Conservation (phyloP, 2,113 vertebrate species). For the Lophochroa leadbeateri region DNA sequence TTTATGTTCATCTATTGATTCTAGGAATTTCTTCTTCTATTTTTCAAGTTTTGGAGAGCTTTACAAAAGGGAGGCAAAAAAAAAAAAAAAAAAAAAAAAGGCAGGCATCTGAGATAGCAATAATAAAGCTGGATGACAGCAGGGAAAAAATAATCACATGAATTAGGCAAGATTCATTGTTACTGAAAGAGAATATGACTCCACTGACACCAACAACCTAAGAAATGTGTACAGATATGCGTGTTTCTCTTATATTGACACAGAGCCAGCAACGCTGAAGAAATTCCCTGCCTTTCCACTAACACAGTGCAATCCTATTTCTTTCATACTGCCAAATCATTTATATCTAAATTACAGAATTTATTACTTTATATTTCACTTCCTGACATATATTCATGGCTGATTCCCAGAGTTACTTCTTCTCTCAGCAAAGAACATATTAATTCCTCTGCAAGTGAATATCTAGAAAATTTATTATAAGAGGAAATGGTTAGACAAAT, state of each 20-base stretch:
- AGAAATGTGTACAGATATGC: background rate
- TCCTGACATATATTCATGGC: background rate
- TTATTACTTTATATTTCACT: conserved; percentile 23
- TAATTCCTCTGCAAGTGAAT: background rate
- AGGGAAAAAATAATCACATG: background rate
- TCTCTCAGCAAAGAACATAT: background rate
- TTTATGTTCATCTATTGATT: background rate
- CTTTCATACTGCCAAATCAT: background rate
- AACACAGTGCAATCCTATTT: background rate
- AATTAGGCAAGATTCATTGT: background rate
- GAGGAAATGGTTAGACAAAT: background rate
- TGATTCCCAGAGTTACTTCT: background rate
- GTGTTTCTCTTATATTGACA: background rate
- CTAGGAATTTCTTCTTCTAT: background rate
- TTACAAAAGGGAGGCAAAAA: background rate
- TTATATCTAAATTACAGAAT: background rate
- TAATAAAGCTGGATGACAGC: background rate
- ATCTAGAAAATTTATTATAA: conserved; percentile 3
- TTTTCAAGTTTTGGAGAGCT: background rate
- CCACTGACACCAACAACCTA: background rate
- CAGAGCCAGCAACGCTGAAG: background rate
- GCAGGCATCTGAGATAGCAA: background rate
- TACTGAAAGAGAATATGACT: background rate
- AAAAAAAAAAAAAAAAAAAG: background rate
- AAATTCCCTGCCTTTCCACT: background rate